Evolutionary conservation across 2,113 vertebrate genomes (phyloP), one percentile per base, ranked within the genome.

Genomic region (Loxodonta africana): DNA sequence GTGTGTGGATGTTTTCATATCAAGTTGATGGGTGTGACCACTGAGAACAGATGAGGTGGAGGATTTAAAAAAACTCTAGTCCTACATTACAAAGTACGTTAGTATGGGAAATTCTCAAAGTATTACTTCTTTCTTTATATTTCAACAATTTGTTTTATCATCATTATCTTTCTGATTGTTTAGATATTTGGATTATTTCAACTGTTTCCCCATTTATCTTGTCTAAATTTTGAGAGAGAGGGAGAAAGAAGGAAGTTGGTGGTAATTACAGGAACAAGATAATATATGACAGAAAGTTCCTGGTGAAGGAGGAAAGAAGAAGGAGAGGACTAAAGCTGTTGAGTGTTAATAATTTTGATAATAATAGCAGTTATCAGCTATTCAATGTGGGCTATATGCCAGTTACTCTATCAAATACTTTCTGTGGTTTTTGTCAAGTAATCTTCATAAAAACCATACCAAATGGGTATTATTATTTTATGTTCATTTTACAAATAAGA

Each of bases 391-490:
- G 14, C 62, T 90, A 25, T 30, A 37, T 85, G 11, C n/a, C 92
- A 92, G 14, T 87, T 88, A 90, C 21, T 90, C 71, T 92, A 15
- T 97, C 92, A 91, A 78, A 12, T 87, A 25, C 17, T 88, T 88
- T 91, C 30, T 82, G 57, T 71, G 48, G 28, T 25, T 97, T 73
- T 73, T 95, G 82, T 91, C 90, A 97, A 76, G 25, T 63, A 57
- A 95, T 90, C 28, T 1, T 94, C 76, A 88, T 84, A 86, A 97
- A 94, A 95, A 65, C 23, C 57, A 6, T 51, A 78, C 74, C 74
- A 92, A 86, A 60, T 84, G 15, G n/a, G 83, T 78, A 85, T 57
- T 89, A 91, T 92, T 80, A 91, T 92, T 80, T 96, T 93, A 67
- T 94, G 57, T 15, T 4, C 41, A 69, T 83, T 96, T 95, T 92